Base-by-base conservation (phyloP, 2,113 vertebrate species). In the Chaetodon auriga region DNA sequence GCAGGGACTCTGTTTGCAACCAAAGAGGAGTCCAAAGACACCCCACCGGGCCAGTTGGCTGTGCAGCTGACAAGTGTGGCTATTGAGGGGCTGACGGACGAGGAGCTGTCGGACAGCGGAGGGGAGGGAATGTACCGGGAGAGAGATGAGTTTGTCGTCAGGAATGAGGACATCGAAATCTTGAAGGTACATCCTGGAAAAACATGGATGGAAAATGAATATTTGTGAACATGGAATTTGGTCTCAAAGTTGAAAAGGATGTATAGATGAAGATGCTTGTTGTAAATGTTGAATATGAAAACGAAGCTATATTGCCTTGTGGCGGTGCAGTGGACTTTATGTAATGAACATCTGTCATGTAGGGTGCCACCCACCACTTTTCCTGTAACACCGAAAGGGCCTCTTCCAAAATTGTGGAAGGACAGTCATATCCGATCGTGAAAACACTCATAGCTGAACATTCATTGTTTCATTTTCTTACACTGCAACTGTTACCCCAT, bases 41-140 rank as follows among this genome's bases (percentile, higher is more conserved):
- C 92, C 53, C 82, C 92, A 68, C 82, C 95, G 77, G 95, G 96
- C 18, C 95, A 96, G 3, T 10, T 96, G 88, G 98, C 98, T 46
- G 93, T 95, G 78, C 90, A 91, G 73, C 93, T 99, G 83, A 91
- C 86, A 21, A 85, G 92, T 23, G 96, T 98, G 87, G 98, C 98
- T 71, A 93, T 99, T n/a, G 97, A 99, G 93, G 98, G 98, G 65
- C 95, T 95, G 82, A 97, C 96, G 1, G 98, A 99, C 16, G 97
- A 99, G 68, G 98, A 99, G 80, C 94, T 97, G 30, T 96, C 93
- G 0, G 98, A 99, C 95, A 99, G 98, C 16, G 98, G 97, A 81
- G 98, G 97, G 71, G 98, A 99, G 92, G 98, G 98, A 71, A 98
- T 99, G 95, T 99, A 98, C 93, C 95, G 97, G 81, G 98, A 99